These are phyloP conservation scores for Meriones unguiculatus DNA, from an alignment of 2,113 vertebrate species.

Conservation along the genomic window DNA sequence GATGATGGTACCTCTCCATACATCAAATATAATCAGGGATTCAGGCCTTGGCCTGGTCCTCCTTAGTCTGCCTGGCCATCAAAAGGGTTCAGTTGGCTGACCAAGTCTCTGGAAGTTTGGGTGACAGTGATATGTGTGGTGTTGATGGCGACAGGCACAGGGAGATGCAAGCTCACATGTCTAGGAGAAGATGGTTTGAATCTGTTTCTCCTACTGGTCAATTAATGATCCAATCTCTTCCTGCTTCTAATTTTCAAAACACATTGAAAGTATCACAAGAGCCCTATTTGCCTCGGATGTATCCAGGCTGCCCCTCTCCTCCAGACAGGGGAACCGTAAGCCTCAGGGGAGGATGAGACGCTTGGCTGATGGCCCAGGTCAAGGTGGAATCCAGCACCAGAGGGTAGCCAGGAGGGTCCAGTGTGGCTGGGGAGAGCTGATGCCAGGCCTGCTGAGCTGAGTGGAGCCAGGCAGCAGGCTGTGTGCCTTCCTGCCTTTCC, in stretches of 20 bases:
- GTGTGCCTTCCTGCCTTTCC: conserved; percentile 79
- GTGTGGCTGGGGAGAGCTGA: background rate
- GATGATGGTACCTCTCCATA: conserved; percentile 76
- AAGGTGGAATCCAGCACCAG: rapidly evolving
- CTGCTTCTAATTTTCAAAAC: conserved; percentile 12
- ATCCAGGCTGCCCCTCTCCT: rapidly evolving
- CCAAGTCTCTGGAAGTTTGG: conserved; percentile 77
- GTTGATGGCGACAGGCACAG: background rate
- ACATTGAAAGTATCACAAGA: background rate
- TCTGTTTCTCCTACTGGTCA: background rate
- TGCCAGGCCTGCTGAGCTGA: conserved; percentile 75
- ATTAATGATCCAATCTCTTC: background rate
- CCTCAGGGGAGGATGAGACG: background rate
- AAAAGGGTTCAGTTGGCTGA: conserved; percentile 56
- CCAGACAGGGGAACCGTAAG: rapidly evolving
- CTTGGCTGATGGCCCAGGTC: background rate
- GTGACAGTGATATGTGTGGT: conserved; percentile 73
- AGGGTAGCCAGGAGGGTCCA: background rate
- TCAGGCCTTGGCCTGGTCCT: conserved; percentile 77
- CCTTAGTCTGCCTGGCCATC: conserved; percentile 75
- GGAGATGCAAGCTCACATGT: rapidly evolving
- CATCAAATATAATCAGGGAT: conserved; percentile 77
- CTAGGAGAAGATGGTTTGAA: background rate
- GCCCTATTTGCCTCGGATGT: rapidly evolving
- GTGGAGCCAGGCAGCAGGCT: conserved; percentile 81